Evolutionary conservation across 2,113 vertebrate genomes (phyloP), one percentile per base, ranked within the genome.

Genomic region (Rhinolophus ferrumequinum): DNA sequence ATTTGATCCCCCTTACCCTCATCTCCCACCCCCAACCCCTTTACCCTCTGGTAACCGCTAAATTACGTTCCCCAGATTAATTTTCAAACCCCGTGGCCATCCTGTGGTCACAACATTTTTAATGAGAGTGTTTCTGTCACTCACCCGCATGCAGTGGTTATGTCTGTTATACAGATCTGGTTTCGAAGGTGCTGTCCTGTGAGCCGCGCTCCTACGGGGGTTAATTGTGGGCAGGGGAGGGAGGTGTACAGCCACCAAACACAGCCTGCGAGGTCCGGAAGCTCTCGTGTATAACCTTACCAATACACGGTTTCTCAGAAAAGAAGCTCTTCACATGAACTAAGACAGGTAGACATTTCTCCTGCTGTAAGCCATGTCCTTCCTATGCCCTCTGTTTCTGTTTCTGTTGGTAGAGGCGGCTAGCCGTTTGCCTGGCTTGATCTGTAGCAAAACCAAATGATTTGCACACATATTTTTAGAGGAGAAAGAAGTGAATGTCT

Each of bases 81-180:
- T n/a, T n/a, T n/a, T n/a, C n/a, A n/a, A n/a, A n/a, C n/a, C n/a
- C n/a, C n/a, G n/a, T n/a, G n/a, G n/a, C n/a, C n/a, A n/a, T n/a
- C n/a, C n/a, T n/a, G n/a, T n/a, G n/a, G n/a, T n/a, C 21, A 56
- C 80, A 73, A 79, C 90, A 76, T 56, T 60, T 92, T 91, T 96
- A 96, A 97, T 94, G 90, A 96, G 56, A 93, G 93, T 76, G 70
- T 93, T 92, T 76, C 72, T 96, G 95, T 90, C 85, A 77, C 35
- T 96, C 94, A 41, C 50, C 66, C 90, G 86, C 60, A 96, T 66
- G 64, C 67, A 79, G 88, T 84, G 89, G 97, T 95, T 93, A 94
- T 60, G 92, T 90, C 88, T 90, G 18, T 95, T 94, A 93, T 94
- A 90, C 60, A 90, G 95, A 82, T 94, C 44, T n/a, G 56, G 58